Base-by-base conservation (phyloP, 2,888 invertebrate genomes). In the Drosophila nr. perissopoda region DNA sequence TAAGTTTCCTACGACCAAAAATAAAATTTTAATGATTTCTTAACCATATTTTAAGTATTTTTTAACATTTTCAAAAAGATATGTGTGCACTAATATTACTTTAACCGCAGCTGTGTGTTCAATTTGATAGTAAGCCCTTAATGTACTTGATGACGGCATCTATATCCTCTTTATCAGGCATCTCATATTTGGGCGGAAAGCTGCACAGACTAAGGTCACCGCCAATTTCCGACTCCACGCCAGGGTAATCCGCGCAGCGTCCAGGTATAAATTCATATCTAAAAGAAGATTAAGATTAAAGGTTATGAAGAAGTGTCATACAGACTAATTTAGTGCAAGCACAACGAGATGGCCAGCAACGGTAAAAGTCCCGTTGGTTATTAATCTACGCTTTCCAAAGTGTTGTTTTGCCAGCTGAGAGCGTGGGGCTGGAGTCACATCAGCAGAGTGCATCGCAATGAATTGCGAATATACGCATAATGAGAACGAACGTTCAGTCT, bases 241-340 rank as follows among this genome's bases (percentile, higher is more conserved):
- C 82, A 4, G 79, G 69, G 59, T 78, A 73, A 21, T 81, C 73
- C 36, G 66, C 73, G 58, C 87, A 86, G 7, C 86, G 78, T 1
- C 73, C 84, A 4, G 83, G 78, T 51, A 82, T 54, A 51, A 88
- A 86, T 34, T 81, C 54, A 71, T 87, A 84, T 66, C 88, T 87
- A 42, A 18, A 3, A 36, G 13, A 10, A 18, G 38, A 45, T 45
- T 25, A 16, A 8, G 16, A 45, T 45, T 25, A 45, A 16, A 45
- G 16, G 16, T 4, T 16, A 25, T 45, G 25, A 45, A 4, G 10
- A 25, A 16, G 45, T 45, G 45, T 25, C 21, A 8, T 45, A 25
- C 7, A 25, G 4, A 45, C 25, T 1, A 25, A 25, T 16, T 4
- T 45, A 16, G 21, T 13, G 21, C 21, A 45, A 36, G 13, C 13